Evolutionary conservation across 2,113 vertebrate species (phyloP).

Genomic region (Montifringilla adamsi): DNA sequence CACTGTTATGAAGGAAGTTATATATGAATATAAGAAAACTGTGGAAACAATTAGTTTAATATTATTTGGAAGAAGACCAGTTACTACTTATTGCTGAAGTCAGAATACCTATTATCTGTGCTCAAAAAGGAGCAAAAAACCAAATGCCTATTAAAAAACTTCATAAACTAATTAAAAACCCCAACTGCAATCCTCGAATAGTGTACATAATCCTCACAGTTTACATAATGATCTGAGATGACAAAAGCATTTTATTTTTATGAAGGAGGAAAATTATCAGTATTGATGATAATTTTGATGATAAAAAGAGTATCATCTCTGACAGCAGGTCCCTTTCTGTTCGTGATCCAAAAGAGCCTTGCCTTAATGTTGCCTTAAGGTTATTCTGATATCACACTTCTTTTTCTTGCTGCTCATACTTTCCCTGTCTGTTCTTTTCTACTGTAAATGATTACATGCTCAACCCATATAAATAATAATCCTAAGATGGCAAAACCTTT

Average conservation of each 20-base stretch:
- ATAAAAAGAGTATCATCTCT: neutral
- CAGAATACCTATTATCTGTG: neutral
- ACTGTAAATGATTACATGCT: neutral
- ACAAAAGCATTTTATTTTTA: neutral
- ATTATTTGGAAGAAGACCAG: neutral
- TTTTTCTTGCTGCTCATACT: neutral
- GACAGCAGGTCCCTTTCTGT: neutral
- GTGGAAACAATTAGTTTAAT: neutral
- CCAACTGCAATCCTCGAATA: neutral
- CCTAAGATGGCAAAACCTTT: neutral
- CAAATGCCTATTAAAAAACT: neutral
- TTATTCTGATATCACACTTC: neutral
- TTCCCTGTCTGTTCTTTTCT: neutral
- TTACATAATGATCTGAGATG: neutral
- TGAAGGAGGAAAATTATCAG: neutral
- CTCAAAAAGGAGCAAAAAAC: neutral
- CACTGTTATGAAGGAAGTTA: neutral
- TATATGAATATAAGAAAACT: neutral
- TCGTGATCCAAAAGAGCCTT: neutral
- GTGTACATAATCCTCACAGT: neutral
- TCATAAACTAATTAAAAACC: neutral
- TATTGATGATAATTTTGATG: neutral
- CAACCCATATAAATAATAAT: neutral
- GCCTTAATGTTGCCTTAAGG: neutral
- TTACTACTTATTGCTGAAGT: neutral